Base-by-base conservation (phyloP, 2,888 invertebrate species). In the Netelia fuscicornis region DNA sequence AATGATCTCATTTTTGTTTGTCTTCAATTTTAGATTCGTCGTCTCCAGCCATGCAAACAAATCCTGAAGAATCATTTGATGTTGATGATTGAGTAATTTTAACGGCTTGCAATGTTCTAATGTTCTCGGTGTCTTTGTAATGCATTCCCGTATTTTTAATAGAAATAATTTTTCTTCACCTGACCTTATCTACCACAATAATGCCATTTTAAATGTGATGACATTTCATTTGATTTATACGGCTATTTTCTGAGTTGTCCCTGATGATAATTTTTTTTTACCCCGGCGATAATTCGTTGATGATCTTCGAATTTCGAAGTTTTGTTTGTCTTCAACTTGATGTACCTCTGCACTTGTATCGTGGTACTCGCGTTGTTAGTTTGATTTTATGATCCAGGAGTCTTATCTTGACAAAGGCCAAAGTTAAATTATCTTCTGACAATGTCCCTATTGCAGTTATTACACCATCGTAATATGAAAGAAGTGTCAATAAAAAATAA, bases 11-110 rank as follows among this genome's bases (percentile, higher is more conserved):
- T 68, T 25, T 68, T 10, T 68, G 25, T 25, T 62, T 30, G 11
- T 9, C 30, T 37, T 23, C 20, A 37, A 30, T 62, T 13, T 37
- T 62, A 13, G 30, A 30, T 62, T 25, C 3, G 30, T 30, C 30
- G 42, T 67, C 56, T 71, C 74, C 75, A 52, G 54, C 52, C 79
- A 86, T 85, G 54, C 85, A 85, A 5, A 81, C 86, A 75, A 83
- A 86, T 30, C 30, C 30, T 30, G 30, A 30, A 30, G 30, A 3
- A 30, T 30, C 30, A 44, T 70, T 56, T 5, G n/a, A 25, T n/a
- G 13, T 30, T 30, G 64, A 42, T 5, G 5, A 2, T 64, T 42
- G 64, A 30, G 30, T 30, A 13, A 64, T 42, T 64, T 64, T 37
- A 42, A 42, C 64, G 6, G 64, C 42, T 42, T 64, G 64, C 30